Base-by-base conservation (phyloP, 2,113 vertebrate species). In the Planiliza haematocheilus region DNA sequence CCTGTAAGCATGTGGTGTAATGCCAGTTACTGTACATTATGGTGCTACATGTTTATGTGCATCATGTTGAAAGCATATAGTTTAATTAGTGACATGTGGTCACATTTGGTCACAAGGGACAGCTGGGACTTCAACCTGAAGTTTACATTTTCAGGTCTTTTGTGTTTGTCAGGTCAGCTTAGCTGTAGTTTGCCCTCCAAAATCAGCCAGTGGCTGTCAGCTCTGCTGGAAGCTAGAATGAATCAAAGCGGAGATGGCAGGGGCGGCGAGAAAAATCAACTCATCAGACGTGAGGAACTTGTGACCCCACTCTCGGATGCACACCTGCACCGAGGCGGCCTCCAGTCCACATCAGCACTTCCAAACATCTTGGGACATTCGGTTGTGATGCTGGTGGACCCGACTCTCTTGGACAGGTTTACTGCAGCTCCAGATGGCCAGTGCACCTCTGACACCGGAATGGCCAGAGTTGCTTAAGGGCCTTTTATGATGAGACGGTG, bases 391-490 rank as follows among this genome's bases (percentile, higher is more conserved):
- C 34, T 62, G 39, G n/a, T 58, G 34, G 45, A 53, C 24, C 52
- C 6, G 14, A 38, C 46, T 69, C 41, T 36, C 7, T 66, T 24
- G 49, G 69, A 51, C 69, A 41, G 39, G 63, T 37, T 8, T 41
- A 67, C 79, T 24, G 13, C 46, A 37, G 4, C 37, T 73, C 85
- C 75, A 86, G 75, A 84, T 86, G 76, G 79, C 57, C 10, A 0
- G 17, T 61, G 43, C 57, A 84, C 67, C 71, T 83, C 55, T 74
- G 81, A 84, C 82, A 81, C 56, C 1, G 8, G 46, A 79, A 70
- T 57, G 64, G 42, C 41, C 43, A 36, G 42, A 76, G 51, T 51
- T 60, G 72, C 86, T 77, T 42, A 1, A 59, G 69, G 74, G 74
- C 52, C 30, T 70, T 53, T 69, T 36, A 11, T 62, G 58, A 79